Percentiles rank a stretch among this genome's conserved stretches.
Evolutionary conservation across 1,140 invertebrate species (phyloP).

Genomic region (Dufourea novaeangliae): DNA sequence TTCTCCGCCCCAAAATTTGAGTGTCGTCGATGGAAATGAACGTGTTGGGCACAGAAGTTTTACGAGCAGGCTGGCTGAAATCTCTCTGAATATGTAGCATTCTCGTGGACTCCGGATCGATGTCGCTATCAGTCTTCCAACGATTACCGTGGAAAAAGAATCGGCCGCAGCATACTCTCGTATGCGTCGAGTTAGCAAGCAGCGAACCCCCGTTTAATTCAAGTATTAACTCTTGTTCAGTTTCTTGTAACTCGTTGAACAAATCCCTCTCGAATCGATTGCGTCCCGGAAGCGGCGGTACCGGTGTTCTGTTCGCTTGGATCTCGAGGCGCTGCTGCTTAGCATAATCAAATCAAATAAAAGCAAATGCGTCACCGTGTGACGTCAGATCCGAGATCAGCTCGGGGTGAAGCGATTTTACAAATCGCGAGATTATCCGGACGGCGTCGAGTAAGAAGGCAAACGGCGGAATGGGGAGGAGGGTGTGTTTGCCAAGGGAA

Average conservation of each 20-base stretch:
- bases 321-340: neutral
- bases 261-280: neutral
- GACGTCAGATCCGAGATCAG: constrained; percentile 43
- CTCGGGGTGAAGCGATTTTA: constrained; percentile 35
- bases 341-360: constrained; percentile 16
- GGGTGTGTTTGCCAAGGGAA: constrained; percentile 29
- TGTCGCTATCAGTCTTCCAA: neutral
- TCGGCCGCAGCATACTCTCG: neutral
- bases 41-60: neutral
- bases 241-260: too few species aligned
- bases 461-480: neutral
- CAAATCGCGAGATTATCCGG: constrained; percentile 45
- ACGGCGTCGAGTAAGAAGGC: neutral
- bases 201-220: too few species aligned
- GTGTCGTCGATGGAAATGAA: neutral
- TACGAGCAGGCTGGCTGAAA: neutral
- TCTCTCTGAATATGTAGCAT: neutral
- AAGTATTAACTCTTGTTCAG: too few species aligned
- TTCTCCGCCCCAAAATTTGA: constrained; percentile 1
- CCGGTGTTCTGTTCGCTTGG: neutral
- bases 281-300: too few species aligned
- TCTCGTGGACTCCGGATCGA: neutral
- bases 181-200: too few species aligned
- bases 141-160: neutral
- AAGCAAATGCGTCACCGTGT: constrained; percentile 11